Base-by-base conservation (phyloP, 2,797 vertebrate species). In the Pseudocheirus occidentalis region DNA sequence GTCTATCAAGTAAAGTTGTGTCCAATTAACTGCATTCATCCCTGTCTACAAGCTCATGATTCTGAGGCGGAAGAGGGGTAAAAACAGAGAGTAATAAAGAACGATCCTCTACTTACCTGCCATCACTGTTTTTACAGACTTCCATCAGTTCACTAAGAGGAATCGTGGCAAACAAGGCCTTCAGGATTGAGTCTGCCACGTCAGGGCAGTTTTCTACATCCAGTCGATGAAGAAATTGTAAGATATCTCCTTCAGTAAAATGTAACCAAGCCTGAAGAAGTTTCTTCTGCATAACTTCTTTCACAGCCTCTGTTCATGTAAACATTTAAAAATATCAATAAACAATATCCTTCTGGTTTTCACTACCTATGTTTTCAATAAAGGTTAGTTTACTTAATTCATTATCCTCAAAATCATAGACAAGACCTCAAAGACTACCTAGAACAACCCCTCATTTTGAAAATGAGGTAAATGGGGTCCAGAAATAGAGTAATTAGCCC, bases 181-280 rank as follows among this genome's bases (percentile, higher is more conserved):
- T 99, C 95, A 99, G 98, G 5, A 98, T 98, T 53, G 98, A 98
- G 90, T 98, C 95, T 11, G 99, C 99, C 0, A 99, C 99, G 96
- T 99, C 98, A 27, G 99, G 97, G 66, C 99, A 99, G 97, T 99
- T 99, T 98, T 99, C 99, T 28, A 99, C 99, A 97, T 99, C 99
- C 92, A 99, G 98, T 53, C 98, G 98, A 98, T 99, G 99, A 92
- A 99, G 99, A 93, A 99, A 97, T 96, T 99, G 99, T 55, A 99
- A 98, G 91, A 99, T 89, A 92, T 99, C 98, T 4, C 99, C 99
- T 4, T 99, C 99, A 50, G 99, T 97, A 18, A 99, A 98, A 2
- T 56, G 98, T 92, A 99, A 98, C 99, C 99, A 99, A 55, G 99
- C 98, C 31, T 99, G 99, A 97, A 99, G 98, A 28, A 99, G 98